These are phyloP conservation scores for Ophonus ardosiacus DNA, from an alignment of 2,888 invertebrate genomes.

Conservation along the genomic window DNA sequence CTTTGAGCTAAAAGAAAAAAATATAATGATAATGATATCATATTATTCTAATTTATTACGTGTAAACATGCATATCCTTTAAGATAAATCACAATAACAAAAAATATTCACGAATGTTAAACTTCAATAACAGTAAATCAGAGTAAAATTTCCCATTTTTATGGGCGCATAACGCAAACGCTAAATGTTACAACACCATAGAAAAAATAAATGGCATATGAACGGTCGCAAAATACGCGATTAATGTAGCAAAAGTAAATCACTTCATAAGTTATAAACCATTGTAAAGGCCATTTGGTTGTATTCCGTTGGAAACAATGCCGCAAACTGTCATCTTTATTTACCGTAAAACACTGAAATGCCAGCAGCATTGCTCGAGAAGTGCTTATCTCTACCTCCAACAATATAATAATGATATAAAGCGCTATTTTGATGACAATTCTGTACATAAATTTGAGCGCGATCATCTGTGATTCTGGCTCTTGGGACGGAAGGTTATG, in stretches of 20 bases:
- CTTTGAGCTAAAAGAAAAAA: no score
- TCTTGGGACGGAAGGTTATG: conserved; percentile 59
- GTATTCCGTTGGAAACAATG: conserved; percentile 19
- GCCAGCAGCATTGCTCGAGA: conserved; percentile 34
- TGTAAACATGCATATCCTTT: neutral
- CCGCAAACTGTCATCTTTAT: conserved; percentile 46
- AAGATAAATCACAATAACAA: conserved; percentile 37
- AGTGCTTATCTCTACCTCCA: conserved; percentile 50
- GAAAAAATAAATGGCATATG: neutral
- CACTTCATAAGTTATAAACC: conserved; percentile 17
- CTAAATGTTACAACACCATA: conserved; percentile 8
- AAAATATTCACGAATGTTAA: conserved; percentile 8
- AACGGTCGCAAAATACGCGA: conserved; percentile 15
- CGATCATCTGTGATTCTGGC: conserved; percentile 54
- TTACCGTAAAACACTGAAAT: conserved; percentile 51
- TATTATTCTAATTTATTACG: neutral
- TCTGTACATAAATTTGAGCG: conserved; percentile 46
- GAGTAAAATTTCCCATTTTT: neutral
- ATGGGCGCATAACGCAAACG: neutral
- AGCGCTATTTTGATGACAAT: conserved; percentile 58
- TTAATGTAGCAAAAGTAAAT: conserved; percentile 43
- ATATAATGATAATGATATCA: neutral
- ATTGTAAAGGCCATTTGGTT: conserved; percentile 33
- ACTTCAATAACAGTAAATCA: neutral
- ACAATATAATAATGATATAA: conserved; percentile 60